These are phyloP conservation scores for Neofelis nebulosa DNA, from an alignment of 2,113 vertebrate genomes.

Conservation along the genomic window DNA sequence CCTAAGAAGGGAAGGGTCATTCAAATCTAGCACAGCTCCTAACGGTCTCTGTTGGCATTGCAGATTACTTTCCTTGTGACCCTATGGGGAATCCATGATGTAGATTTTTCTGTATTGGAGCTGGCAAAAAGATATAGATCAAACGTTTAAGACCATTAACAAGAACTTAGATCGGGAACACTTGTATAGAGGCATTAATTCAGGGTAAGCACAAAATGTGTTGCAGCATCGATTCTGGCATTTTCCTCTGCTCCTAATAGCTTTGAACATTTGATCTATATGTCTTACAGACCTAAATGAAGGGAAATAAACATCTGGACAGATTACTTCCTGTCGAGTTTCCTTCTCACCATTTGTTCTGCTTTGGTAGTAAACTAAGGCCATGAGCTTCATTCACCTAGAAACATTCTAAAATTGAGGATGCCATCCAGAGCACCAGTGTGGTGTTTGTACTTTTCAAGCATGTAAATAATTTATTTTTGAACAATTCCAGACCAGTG, in stretches of 20 bases:
- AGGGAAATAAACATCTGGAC: constrained; percentile 67
- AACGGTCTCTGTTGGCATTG: not conserved
- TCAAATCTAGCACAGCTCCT: not conserved
- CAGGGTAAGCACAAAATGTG: constrained; percentile 56
- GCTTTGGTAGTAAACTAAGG: constrained; percentile 45
- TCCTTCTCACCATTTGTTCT: constrained; percentile 56
- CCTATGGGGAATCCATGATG: not conserved
- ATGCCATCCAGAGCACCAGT: not conserved
- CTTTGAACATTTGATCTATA: constrained; percentile 78
- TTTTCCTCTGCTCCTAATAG: constrained; percentile 78
- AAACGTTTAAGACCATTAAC: constrained; percentile 77
- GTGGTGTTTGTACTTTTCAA: constrained; percentile 32
- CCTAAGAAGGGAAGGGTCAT: not conserved
- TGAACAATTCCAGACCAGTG: not conserved
- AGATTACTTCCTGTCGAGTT: constrained; percentile 36
- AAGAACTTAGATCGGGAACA: constrained; percentile 72
- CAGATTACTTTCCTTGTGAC: constrained; percentile 47
- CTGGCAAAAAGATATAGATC: constrained; percentile 77
- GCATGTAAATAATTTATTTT: constrained; percentile 39
- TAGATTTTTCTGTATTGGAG: constrained; percentile 73
- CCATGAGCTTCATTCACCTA: constrained; percentile 39
- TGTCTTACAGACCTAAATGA: constrained; percentile 66
- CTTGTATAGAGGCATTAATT: constrained; percentile 72
- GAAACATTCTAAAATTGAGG: not conserved
- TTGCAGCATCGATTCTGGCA: constrained; percentile 75